Evolutionary conservation across 2,888 invertebrate species (phyloP).

Genomic region (Phlogophora meticulosa): DNA sequence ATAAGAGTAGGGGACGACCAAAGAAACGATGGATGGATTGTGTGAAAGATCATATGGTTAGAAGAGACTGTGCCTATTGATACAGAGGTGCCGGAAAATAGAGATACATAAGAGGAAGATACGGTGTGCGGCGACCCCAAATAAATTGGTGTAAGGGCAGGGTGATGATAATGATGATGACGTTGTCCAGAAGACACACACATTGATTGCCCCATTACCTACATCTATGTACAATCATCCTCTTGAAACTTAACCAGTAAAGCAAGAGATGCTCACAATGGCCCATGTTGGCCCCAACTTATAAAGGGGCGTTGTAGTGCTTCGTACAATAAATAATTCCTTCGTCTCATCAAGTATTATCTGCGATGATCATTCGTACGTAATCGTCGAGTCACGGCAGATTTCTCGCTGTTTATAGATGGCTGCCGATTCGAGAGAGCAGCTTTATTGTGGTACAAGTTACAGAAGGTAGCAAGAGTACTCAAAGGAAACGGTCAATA

Average conservation of each 20-base stretch:
- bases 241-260: constrained; percentile 2
- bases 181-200: too few species aligned
- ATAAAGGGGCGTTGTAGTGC: constrained; percentile 32
- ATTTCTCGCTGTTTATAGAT: constrained; percentile 80
- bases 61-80: too few species aligned
- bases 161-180: too few species aligned
- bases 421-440: constrained; percentile 72
- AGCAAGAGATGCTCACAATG: constrained; percentile 3
- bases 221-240: constrained; percentile 1
- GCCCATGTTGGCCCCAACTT: not conserved
- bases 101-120: too few species aligned
- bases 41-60: too few species aligned
- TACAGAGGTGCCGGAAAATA: too few species aligned
- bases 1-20: too few species aligned
- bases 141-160: too few species aligned
- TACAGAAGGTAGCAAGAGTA: constrained; percentile 23
- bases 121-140: too few species aligned
- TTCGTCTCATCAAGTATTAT: constrained; percentile 67
- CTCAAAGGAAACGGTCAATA: not conserved
- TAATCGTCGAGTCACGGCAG: constrained; percentile 75
- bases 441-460: constrained; percentile 62
- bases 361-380: constrained; percentile 65
- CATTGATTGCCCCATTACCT: too few species aligned
- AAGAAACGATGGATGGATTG: too few species aligned
- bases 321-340: constrained; percentile 59